Base-by-base conservation (phyloP, 2,888 invertebrate species). In the Rhingia rostrata region DNA sequence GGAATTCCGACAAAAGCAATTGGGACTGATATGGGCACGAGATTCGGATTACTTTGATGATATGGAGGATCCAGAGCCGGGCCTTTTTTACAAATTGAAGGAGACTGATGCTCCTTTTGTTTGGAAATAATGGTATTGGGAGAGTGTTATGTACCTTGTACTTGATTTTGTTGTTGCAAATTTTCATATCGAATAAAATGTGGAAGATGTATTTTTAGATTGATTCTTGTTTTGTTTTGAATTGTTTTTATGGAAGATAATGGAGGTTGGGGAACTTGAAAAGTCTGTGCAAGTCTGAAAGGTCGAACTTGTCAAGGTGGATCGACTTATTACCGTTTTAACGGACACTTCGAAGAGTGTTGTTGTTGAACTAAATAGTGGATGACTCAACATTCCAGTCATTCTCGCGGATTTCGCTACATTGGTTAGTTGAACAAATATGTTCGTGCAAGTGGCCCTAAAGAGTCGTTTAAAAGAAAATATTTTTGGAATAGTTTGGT, bases 31-130 rank as follows among this genome's bases (percentile, higher is more conserved):
- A 37, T 90, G 89, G 79, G 86, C 87, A 0, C 85, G 87, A 0
- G 91, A 91, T 37, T 91, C 89, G 0, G 91, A 90, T 56, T 89
- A 87, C 63, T 90, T 89, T 39, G 89, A 89, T 22, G 47, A 90
- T 49, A 54, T 63, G 35, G 87, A 89, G 0, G 89, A 90, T 64
- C 66, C 80, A 0, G 43, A 87, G 4, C 89, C 90, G 0, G 39
- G 78, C 4, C 88, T 88, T 6, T 90, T 90, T 51, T 91, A 90
- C 47, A 87, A 89, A 3, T 22, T 86, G 51, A 63, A 7, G 4
- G 78, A 67, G 64, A 69, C 53, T 0, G 86, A 83, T 35, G 49
- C 58, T 47, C 6, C n/a, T 2, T 12, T 75, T 30, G 37, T 51
- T 7, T 75, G 58, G 51, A 35, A 4, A 2, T 6, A 30, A 32